Base-by-base conservation (phyloP, 1,140 invertebrate genomes). In the Heliothis virescens region DNA sequence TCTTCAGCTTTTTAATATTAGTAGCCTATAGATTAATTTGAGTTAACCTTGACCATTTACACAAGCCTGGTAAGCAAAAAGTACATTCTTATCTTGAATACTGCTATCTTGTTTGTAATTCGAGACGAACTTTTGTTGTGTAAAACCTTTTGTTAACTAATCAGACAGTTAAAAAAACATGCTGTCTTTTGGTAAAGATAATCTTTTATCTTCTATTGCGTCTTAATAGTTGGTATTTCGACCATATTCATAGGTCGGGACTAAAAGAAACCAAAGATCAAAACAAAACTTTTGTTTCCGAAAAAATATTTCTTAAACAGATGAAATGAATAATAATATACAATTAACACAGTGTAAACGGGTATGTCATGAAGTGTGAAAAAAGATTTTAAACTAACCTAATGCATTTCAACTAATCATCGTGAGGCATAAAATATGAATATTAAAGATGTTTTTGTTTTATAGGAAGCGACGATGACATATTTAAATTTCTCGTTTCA, bases 391-490 rank as follows among this genome's bases (percentile, higher is more conserved):
- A 82, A 83, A 73, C 81, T 82, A 60, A 67, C 55, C 75, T 79
- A 83, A 86, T 86, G 82, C 82, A 83, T 85, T 67, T 72, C 79
- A 81, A 80, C 79, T 87, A 80, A 85, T 86, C 82, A 86, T 82
- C 80, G 63, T 79, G 63, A 65, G 57, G 63, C 84, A 86, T 88
- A 90, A 92, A 90, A 87, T 89, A 89, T 88, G 86, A 89, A 90
- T 90, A 89, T 88, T 86, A 84, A 84, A 84, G 69, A 82, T 79
- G 78, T 85, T 82, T 87, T 91, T n/a, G n/a, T 83, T 90, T 85
- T 90, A 90, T 92, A 92, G 91, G 91, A 94, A 91, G 86, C 87
- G 79, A 85, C 82, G 91, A 90, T 92, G 91, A 94, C 90, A 93
- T 83, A 92, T 93, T 91, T 91, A 91, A 93, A 86, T 87, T 85